Base-by-base conservation (phyloP, 2,113 vertebrate species). In the Procavia capensis region DNA sequence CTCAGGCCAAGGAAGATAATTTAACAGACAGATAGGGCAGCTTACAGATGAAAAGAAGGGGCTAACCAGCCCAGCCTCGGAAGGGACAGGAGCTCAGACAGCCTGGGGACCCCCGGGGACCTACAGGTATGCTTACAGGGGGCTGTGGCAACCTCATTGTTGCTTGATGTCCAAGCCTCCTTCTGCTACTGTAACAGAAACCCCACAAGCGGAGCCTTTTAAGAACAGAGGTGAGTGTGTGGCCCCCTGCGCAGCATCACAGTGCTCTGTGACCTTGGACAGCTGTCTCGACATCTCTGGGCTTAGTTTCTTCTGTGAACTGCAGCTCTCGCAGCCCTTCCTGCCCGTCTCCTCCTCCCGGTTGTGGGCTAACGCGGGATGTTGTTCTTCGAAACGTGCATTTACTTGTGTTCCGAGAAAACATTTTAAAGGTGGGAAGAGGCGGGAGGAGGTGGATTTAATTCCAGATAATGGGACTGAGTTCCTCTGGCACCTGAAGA, bases 331-430 rank as follows among this genome's bases (percentile, higher is more conserved):
- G 54, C 54, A 85, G 29, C 47, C 27, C 57, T 47, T 41, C 24
- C 34, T 68, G 57, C 39, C 45, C 2, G 3, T 9, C 76, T 83
- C 54, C n/a, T n/a, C n/a, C n/a, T n/a, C 85, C 41, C 41, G 36
- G 9, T 5, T 25, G 31, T 24, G 47, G 4, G 39, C 10, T n/a
- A 54, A 50, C 22, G n/a, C n/a, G n/a, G n/a, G n/a, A 36, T 16
- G 54, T 63, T 34, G 22, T 34, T 45, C 88, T 93, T 81, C 86
- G 85, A 92, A 86, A 91, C 74, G 70, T 81, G 75, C 91, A 74
- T 76, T 63, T n/a, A n/a, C n/a, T 79, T 74, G 54, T 85, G 61
- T 93, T 90, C 66, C 59, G 68, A 39, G 39, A 66, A 41, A n/a
- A 76, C 57, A 16, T 68, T 43, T 76, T 50, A 57, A 50, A 93